Evolutionary conservation across 2,888 invertebrate genomes (phyloP), one percentile per base, ranked within the genome.

Genomic region (Phalera bucephala): DNA sequence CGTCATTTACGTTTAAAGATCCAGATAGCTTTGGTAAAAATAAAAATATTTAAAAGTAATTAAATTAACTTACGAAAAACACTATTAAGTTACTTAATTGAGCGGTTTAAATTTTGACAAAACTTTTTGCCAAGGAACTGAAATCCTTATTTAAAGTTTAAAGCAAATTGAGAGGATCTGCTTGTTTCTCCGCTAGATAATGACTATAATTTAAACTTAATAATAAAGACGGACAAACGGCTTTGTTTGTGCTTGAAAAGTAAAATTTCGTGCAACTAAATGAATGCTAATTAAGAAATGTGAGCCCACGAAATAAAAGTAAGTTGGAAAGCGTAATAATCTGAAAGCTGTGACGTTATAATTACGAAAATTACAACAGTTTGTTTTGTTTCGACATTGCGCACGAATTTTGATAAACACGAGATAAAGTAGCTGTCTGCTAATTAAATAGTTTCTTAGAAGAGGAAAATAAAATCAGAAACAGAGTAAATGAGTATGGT

Each of bases 121-220:
- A 75, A 72, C 55, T 67, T 72, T 68, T 48, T n/a, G n/a, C n/a
- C n/a, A n/a, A n/a, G 64, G 64, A 77, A 78, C 54, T 55, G 47
- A 58, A 80, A 73, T 75, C 71, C 64, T 64, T 70, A 70, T 69
- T n/a, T 58, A 72, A n/a, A n/a, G 54, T 59, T 66, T 54, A 67
- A 71, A 68, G 66, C 61, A n/a, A n/a, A n/a, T n/a, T n/a, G n/a
- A 74, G 70, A 75, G 64, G 56, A 61, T 52, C 60, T 64, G 65
- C 69, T 78, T 70, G 67, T 80, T 83, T 79, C 77, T 74, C 77
- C 64, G 66, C 80, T 75, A 80, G 70, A 70, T 83, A 81, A 84
- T 78, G 80, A 76, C 80, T 85, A 81, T 80, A 82, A 87, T 86
- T 86, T 80, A 71, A 83, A 85, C 78, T 81, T 80, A 74, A 79